Base-by-base conservation (phyloP, 2,888 invertebrate species). In the Steinernema carpocapsae region DNA sequence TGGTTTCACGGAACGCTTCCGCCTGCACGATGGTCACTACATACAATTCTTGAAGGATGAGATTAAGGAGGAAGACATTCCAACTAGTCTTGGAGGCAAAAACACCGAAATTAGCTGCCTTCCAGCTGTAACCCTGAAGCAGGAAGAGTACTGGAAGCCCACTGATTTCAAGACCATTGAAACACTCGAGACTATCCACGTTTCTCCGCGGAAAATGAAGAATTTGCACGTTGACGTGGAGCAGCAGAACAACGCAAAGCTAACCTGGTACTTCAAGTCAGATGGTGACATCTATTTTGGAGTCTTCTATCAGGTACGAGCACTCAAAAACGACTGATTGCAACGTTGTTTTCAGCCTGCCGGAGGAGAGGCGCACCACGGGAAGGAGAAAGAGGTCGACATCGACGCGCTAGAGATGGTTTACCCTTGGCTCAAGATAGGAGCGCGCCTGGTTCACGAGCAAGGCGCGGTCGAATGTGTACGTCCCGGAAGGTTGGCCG, bases 251-350 rank as follows among this genome's bases (percentile, higher is more conserved):
- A 45, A 42, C 46, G 37, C 37, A 6, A 52, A 45, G 42, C 78
- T 87, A 37, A 78, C 78, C 56, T 87, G 86, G 86, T 87, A 86
- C 73, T 87, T 85, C 78, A 75, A 76, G 19, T 86, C 86, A 0
- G 87, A 87, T 70, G 84, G 84, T 42, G 87, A 87, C 70, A 75
- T 87, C 32, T 82, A 79, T 70, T 86, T 86, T 75, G 87, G 87
- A 1, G 77, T 87, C 0, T 87, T 84, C 77, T 85, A 77, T 73
- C 82, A 84, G 77, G 82, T 81, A 19, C 37, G 14, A 56, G 10
- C 2, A 24, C 56, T 19, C 22, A 19, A 17, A 17, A 3, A 37
- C 6, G 26, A 32, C 2, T 19, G 22, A 14, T 32, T 29, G 59
- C 3, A 29, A 71, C 24, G 19, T 1, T n/a, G 22, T 43, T 37